These are phyloP conservation scores for Atrichornis clamosus DNA, from an alignment of 2,113 vertebrate species.

Conservation along the genomic window DNA sequence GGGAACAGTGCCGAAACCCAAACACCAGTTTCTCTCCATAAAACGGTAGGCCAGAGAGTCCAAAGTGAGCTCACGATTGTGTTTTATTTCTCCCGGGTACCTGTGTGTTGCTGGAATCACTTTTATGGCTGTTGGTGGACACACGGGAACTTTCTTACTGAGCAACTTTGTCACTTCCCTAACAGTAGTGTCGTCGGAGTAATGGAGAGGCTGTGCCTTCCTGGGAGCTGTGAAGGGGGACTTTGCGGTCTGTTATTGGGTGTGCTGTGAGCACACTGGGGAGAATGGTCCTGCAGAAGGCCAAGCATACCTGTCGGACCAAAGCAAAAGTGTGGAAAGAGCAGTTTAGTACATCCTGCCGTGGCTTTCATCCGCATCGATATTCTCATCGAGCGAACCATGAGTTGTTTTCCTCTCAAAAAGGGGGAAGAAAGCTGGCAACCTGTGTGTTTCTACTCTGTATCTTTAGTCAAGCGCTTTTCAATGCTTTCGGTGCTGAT, in stretches of 20 bases:
- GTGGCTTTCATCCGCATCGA: background rate
- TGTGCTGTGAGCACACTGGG: conserved; percentile 37
- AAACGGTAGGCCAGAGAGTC: background rate
- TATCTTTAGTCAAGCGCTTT: background rate
- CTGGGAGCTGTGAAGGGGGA: conserved; percentile 35
- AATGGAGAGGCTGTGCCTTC: conserved; percentile 17
- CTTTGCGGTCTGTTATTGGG: conserved; percentile 51
- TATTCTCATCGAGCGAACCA: background rate
- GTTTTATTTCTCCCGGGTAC: background rate
- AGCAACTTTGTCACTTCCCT: conserved; percentile 67
- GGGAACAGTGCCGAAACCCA: background rate
- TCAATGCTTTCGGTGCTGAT: background rate
- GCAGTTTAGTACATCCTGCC: background rate
- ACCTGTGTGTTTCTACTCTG: background rate
- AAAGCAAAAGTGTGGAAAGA: background rate
- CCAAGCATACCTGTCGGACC: conserved; percentile 28
- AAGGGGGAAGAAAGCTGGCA: background rate
- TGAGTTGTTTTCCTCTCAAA: background rate
- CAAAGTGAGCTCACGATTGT: background rate
- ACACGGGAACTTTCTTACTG: conserved; percentile 63
- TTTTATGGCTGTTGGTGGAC: conserved; percentile 20
- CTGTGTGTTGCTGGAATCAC: background rate
- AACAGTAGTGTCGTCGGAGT: conserved; percentile 46
- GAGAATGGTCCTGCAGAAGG: conserved; percentile 74
- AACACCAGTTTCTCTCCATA: background rate